A percentile compares a stretch with the other conserved stretches of the same genome.
Conservation (phyloP, 2,888 invertebrate species). For the Osmoderma eremita region DNA sequence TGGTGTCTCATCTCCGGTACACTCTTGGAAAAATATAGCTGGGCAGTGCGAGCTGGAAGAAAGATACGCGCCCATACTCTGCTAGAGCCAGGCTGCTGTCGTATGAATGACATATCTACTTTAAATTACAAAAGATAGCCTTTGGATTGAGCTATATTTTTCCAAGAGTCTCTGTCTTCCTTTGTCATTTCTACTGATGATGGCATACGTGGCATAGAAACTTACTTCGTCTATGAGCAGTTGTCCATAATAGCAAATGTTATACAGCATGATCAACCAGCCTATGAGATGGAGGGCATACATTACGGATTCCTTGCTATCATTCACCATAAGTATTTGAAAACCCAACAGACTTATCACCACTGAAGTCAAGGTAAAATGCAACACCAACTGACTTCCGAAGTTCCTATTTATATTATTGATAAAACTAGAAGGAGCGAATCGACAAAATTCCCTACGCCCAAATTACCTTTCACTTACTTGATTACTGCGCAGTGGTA, state of each 20-base stretch:
- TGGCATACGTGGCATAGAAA: too few species aligned
- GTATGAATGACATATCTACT: too few species aligned
- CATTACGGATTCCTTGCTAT: constrained; percentile 48
- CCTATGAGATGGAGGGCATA: constrained; percentile 50
- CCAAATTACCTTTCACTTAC: constrained; percentile 43
- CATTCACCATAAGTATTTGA: constrained; percentile 48
- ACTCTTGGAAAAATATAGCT: too few species aligned
- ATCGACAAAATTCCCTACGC: too few species aligned
- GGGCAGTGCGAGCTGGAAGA: too few species aligned
- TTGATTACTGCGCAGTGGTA: constrained; percentile 52
- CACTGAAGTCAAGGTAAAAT: constrained; percentile 51
- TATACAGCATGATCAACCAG: constrained; percentile 50
- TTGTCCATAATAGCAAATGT: constrained; percentile 52
- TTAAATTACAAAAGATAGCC: too few species aligned
- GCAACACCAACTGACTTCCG: constrained; percentile 50
- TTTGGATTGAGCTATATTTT: too few species aligned
- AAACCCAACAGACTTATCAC: constrained; percentile 51
- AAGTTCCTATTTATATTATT: constrained; percentile 49
- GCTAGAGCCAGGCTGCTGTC: too few species aligned
- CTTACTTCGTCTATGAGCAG: constrained; percentile 51
- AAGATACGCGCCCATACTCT: too few species aligned
- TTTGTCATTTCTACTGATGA: too few species aligned
- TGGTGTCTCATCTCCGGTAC: too few species aligned
- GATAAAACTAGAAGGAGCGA: constrained; percentile 47
- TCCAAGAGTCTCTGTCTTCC: too few species aligned